Percentiles rank a stretch among this genome's conserved stretches.
Evolutionary conservation across 2,888 invertebrate species (phyloP).

Genomic region (Kuschelorhynchus macadamiae): DNA sequence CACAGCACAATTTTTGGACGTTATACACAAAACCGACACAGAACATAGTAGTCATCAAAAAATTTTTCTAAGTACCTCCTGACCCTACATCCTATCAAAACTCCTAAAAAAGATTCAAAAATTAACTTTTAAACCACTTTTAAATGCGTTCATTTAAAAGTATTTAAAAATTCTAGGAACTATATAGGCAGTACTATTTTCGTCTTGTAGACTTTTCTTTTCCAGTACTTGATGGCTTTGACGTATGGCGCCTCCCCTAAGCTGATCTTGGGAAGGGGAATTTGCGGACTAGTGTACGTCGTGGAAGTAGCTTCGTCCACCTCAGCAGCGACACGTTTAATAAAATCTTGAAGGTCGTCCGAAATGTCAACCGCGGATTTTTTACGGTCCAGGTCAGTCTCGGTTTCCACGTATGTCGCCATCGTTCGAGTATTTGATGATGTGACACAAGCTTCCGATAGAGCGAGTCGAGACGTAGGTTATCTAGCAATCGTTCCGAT

Average conservation of each 20-base stretch:
- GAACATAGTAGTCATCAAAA: constrained; percentile 20
- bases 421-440: constrained; percentile 15
- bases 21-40: constrained; percentile 36
- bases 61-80: constrained; percentile 41
- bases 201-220: constrained; percentile 65
- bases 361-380: constrained; percentile 41
- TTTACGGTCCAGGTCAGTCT: constrained; percentile 24
- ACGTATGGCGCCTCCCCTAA: constrained; percentile 62
- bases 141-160: constrained; percentile 13
- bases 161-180: constrained; percentile 22
- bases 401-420: constrained; percentile 26
- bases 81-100: constrained; percentile 19
- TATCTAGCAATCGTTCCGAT: no score
- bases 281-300: constrained; percentile 32
- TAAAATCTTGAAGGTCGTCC: constrained; percentile 41
- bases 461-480: background rate
- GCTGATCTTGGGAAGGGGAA: constrained; percentile 51
- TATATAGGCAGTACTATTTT: constrained; percentile 62
- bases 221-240: constrained; percentile 66
- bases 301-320: constrained; percentile 25
- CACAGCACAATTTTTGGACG: constrained; percentile 36
- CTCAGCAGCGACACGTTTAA: constrained; percentile 43
- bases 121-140: constrained; percentile 27
- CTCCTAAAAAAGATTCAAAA: constrained; percentile 21
- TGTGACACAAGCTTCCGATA: constrained; percentile 10